phyloP scores from a whole-genome alignment of 1,140 invertebrate species.

The Mycetomoellerius zeteki region DNA sequence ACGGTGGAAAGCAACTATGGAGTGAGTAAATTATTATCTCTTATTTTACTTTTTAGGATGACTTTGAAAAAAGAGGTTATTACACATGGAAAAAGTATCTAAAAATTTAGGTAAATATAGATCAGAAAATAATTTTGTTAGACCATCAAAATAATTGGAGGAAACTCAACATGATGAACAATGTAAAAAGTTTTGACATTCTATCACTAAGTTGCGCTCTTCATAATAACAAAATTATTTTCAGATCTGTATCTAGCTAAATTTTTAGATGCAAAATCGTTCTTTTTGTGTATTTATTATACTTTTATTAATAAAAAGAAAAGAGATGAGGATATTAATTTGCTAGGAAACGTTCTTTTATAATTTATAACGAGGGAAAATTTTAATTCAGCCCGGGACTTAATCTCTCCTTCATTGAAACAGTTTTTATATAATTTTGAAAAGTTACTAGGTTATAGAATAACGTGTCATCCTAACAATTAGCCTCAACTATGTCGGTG shows the following conservation, averaged over 20 bases:
- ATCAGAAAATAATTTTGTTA: too few species aligned
- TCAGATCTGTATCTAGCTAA: too few species aligned
- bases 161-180: too few species aligned
- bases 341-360: not conserved
- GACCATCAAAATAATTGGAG: too few species aligned
- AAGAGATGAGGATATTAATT: not conserved
- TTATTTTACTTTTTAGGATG: not conserved
- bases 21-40: not conserved
- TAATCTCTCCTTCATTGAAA: conserved; percentile 27
- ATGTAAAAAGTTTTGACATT: too few species aligned
- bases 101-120: too few species aligned
- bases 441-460: conserved; percentile 46
- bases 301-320: not conserved
- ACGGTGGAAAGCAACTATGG: not conserved
- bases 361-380: conserved; percentile 5
- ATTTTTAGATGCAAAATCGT: too few species aligned
- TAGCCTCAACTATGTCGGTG: conserved; percentile 43
- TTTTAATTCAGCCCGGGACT: conserved; percentile 9
- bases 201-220: too few species aligned
- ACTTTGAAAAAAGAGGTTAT: not conserved
- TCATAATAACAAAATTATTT: too few species aligned
- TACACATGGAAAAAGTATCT: not conserved
- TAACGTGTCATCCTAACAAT: conserved; percentile 61
- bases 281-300: not conserved
- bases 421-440: conserved; percentile 46